phyloP scores from a whole-genome alignment of 1,140 invertebrate species.

The Paramacrobiotus metropolitanus region DNA sequence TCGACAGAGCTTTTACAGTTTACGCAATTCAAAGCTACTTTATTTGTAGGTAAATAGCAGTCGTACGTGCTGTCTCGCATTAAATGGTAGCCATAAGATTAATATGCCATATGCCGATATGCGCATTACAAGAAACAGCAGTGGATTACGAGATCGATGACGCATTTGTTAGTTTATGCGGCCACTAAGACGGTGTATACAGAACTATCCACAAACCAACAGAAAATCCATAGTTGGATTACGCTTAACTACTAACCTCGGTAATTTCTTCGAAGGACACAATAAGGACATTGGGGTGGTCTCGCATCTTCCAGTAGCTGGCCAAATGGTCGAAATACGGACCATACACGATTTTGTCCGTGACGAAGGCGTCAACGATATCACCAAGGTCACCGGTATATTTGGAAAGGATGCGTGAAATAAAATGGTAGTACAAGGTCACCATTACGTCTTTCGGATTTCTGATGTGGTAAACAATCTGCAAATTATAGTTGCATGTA shows the following conservation, averaged over 20 bases:
- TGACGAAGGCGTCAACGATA: neutral
- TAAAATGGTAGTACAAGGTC: neutral
- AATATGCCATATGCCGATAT: too few species aligned
- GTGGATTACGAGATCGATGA: too few species aligned
- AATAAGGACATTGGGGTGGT: slow-evolving; percentile 44
- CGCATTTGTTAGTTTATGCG: too few species aligned
- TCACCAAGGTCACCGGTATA: neutral
- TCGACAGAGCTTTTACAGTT: too few species aligned
- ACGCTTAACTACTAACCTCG: too few species aligned
- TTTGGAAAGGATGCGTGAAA: slow-evolving; percentile 1
- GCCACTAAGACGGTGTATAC: too few species aligned
- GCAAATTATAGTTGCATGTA: neutral
- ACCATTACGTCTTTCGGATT: neutral
- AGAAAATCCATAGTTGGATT: too few species aligned
- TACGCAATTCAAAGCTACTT: slow-evolving; percentile 7
- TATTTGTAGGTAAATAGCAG: neutral
- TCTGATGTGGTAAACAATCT: neutral
- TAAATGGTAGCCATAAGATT: too few species aligned
- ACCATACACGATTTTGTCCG: slow-evolving; percentile 27
- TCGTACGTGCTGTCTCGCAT: neutral
- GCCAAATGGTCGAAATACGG: slow-evolving; percentile 48
- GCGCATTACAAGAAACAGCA: too few species aligned
- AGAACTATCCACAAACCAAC: too few species aligned
- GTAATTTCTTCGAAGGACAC: slow-evolving; percentile 55
- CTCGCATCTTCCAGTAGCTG: slow-evolving; percentile 38